A percentile compares a stretch with the other conserved stretches of the same genome.
phyloP scores from a whole-genome alignment of 2,888 invertebrate genomes.

The Entomobrya multifasciata region DNA sequence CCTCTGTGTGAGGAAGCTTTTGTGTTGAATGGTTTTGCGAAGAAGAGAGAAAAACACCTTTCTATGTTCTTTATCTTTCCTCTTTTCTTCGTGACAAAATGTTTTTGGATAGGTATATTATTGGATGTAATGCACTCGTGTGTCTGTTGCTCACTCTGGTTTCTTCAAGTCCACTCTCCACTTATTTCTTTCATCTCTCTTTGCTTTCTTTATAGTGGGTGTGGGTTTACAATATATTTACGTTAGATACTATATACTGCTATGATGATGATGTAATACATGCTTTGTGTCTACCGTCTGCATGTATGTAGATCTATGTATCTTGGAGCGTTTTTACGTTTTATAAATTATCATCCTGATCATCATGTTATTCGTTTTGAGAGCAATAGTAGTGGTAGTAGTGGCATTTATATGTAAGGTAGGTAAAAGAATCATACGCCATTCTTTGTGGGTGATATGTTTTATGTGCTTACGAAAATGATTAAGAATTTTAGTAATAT shows the following conservation, averaged over 20 bases:
- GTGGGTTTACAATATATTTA: no score
- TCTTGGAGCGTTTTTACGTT: no score
- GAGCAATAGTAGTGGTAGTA: no score
- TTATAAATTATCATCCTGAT: no score
- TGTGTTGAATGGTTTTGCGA: slow-evolving; percentile 35
- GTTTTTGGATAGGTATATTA: slow-evolving; percentile 33
- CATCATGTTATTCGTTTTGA: no score
- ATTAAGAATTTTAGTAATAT: not conserved
- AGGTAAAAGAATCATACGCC: not conserved
- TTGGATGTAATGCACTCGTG: slow-evolving; percentile 13
- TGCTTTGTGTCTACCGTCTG: no score
- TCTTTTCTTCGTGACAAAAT: slow-evolving; percentile 39
- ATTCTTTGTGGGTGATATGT: not conserved
- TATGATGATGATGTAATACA: no score
- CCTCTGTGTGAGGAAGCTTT: no score
- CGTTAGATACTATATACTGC: no score
- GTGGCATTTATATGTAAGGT: not conserved
- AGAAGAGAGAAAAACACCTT: slow-evolving; percentile 58
- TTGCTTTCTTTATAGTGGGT: no score
- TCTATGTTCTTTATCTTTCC: slow-evolving; percentile 36
- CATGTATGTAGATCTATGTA: no score
- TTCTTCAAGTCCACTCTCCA: slow-evolving; percentile 6
- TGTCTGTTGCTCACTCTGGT: slow-evolving; percentile 45
- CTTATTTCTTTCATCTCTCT: slow-evolving; percentile 28
- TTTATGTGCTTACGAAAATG: not conserved